Evolutionary conservation across 2,113 vertebrate species (phyloP).

Genomic region (Cygnus buccinator): DNA sequence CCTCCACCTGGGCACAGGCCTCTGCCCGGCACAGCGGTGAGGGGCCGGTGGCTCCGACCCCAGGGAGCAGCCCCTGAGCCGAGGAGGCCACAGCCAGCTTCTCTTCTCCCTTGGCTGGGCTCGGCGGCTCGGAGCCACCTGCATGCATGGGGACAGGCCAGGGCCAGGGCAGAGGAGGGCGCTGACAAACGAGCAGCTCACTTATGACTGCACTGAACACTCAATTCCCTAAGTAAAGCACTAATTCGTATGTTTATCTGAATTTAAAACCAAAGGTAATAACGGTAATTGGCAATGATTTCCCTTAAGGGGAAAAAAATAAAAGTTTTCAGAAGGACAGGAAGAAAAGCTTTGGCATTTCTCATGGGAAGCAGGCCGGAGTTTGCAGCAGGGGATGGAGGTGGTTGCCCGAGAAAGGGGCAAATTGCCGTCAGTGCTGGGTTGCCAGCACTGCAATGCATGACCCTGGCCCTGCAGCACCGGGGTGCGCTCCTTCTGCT

Average conservation of each 20-base stretch:
- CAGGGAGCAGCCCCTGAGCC: not conserved
- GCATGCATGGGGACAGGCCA: not conserved
- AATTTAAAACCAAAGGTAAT: not conserved
- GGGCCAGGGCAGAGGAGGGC: not conserved
- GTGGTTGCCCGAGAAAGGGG: not conserved
- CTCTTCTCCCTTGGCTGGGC: not conserved
- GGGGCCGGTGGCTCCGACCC: not conserved
- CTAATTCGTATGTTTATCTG: not conserved
- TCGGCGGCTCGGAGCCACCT: not conserved
- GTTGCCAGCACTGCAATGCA: no score
- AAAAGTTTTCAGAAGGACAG: not conserved
- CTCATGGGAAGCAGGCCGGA: not conserved
- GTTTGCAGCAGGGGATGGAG: not conserved
- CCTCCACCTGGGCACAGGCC: not conserved
- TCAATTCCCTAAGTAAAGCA: not conserved
- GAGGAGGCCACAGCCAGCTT: not conserved
- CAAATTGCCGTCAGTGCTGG: no score
- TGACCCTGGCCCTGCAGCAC: no score
- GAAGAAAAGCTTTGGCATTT: constrained; percentile 38
- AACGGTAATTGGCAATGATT: not conserved
- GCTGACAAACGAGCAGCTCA: not conserved
- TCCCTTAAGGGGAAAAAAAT: constrained; percentile 33
- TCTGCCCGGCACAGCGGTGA: not conserved
- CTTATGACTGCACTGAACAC: constrained; percentile 10
- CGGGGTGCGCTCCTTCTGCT: no score